Percentiles rank a stretch among this genome's conserved stretches.
Evolutionary conservation across 1,140 invertebrate genomes (phyloP).

Genomic region (Camponotus vicinus): DNA sequence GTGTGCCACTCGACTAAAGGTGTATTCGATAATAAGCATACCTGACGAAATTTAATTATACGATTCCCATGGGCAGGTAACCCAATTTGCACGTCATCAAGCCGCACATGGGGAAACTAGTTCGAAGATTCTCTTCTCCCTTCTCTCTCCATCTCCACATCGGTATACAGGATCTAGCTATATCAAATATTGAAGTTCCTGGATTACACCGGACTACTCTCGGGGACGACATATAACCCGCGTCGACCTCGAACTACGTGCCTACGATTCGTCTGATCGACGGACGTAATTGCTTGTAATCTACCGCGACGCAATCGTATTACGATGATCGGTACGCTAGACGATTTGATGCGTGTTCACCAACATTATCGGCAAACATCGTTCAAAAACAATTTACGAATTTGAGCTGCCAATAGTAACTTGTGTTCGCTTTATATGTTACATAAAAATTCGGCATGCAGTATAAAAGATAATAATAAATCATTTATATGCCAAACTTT

Average conservation of each 20-base stretch:
- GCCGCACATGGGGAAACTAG: slow-evolving; percentile 68
- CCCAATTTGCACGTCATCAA: slow-evolving; percentile 74
- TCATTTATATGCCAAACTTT: background rate
- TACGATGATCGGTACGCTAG: slow-evolving; percentile 9
- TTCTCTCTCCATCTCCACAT: background rate
- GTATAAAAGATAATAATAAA: background rate
- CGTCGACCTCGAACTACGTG: slow-evolving; percentile 43
- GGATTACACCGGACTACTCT: slow-evolving; percentile 69
- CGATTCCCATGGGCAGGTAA: slow-evolving; percentile 69
- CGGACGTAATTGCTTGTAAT: slow-evolving; percentile 56
- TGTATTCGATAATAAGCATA: slow-evolving; percentile 67
- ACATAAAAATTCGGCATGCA: too few relatives aligned
- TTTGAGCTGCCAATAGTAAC: background rate
- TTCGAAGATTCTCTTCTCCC: slow-evolving; percentile 57
- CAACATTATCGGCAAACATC: slow-evolving; percentile 37
- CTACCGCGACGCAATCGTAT: slow-evolving; percentile 47
- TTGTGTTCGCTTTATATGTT: too few relatives aligned
- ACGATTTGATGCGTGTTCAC: background rate
- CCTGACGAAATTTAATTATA: slow-evolving; percentile 72
- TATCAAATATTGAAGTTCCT: slow-evolving; percentile 77
- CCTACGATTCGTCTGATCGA: slow-evolving; percentile 46
- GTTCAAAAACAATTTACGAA: slow-evolving; percentile 42
- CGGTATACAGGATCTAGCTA: slow-evolving; percentile 56
- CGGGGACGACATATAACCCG: slow-evolving; percentile 70
- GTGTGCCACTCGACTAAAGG: background rate